Evolutionary conservation across 2,888 invertebrate genomes (phyloP).

Genomic region (Drosophila cognata): DNA sequence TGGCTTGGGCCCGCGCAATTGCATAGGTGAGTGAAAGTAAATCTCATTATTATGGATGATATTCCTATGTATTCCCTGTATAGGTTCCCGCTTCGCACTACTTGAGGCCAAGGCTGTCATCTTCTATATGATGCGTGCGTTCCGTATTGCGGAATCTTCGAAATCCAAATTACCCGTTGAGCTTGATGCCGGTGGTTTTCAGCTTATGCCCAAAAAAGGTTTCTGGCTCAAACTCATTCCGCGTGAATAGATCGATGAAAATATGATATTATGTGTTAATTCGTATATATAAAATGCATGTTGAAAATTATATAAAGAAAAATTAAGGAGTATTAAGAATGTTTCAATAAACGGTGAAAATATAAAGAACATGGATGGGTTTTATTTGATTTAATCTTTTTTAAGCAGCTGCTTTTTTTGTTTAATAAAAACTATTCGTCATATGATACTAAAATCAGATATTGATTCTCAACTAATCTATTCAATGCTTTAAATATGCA

Average conservation of each 20-base stretch:
- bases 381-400: too few species aligned
- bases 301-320: not conserved
- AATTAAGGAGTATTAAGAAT: not conserved
- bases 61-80: not conserved
- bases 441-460: not conserved
- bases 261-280: constrained; percentile 70
- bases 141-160: constrained; percentile 69
- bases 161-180: constrained; percentile 77
- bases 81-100: constrained; percentile 83
- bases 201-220: constrained; percentile 75
- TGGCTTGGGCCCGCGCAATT: constrained; percentile 87
- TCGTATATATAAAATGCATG: not conserved
- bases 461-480: not conserved
- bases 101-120: constrained; percentile 83
- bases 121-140: constrained; percentile 79
- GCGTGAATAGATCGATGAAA: constrained; percentile 49
- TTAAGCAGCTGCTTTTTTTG: not conserved
- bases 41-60: too few species aligned
- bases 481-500: constrained; percentile 65
- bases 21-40: constrained; percentile 86
- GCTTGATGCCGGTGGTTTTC: constrained; percentile 65
- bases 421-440: not conserved
- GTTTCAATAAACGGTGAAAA: not conserved
- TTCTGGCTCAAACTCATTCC: constrained; percentile 81
- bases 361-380: not conserved